Conservation (phyloP, 2,113 vertebrate species). For the Malurus cyaneus region DNA sequence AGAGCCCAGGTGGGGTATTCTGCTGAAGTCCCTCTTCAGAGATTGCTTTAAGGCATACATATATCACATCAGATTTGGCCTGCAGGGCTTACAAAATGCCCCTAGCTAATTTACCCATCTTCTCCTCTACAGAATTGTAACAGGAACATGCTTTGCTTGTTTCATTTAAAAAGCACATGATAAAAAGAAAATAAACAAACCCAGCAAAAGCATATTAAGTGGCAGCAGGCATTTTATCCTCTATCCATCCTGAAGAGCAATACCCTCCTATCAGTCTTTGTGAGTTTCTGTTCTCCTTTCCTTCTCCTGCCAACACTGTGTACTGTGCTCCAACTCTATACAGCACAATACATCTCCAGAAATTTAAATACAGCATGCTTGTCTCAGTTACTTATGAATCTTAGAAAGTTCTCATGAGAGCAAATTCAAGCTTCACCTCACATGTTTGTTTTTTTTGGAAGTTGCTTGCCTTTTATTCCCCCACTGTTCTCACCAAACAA, state of each 20-base stretch:
- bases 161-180: background rate
- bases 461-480: background rate
- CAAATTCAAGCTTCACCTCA: constrained; percentile 47
- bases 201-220: background rate
- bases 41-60: background rate
- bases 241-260: background rate
- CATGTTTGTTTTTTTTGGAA: constrained; percentile 24
- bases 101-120: background rate
- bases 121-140: background rate
- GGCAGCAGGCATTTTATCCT: background rate
- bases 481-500: constrained; percentile 42
- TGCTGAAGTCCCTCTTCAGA: background rate
- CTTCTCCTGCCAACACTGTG: background rate
- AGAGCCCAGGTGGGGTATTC: background rate
- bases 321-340: background rate
- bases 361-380: background rate
- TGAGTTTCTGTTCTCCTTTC: background rate
- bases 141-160: background rate
- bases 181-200: background rate
- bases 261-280: background rate
- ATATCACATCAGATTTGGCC: background rate
- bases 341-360: constrained; percentile 11
- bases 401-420: constrained; percentile 48
- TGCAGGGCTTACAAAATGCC: background rate
- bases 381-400: background rate